phyloP scores from a whole-genome alignment of 2,113 vertebrate genomes.

The Mormyrus iriodes region DNA sequence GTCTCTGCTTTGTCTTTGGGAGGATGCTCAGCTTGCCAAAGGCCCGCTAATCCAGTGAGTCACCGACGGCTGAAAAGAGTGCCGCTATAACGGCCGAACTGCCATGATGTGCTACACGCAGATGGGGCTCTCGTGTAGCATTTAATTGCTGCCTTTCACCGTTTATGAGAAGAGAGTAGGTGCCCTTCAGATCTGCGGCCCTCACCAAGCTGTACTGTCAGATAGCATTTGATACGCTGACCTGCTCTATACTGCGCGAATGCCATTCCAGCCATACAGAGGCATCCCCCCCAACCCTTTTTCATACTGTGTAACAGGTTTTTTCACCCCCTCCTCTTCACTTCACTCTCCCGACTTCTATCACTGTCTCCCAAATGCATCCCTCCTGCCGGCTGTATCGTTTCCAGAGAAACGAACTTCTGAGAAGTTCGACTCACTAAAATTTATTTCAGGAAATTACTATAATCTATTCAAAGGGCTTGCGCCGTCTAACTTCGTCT shows the following conservation, averaged over 20 bases:
- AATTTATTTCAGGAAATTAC: background rate
- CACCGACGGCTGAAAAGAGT: slow-evolving; percentile 19
- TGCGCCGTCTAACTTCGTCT: background rate
- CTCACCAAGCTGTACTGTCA: background rate
- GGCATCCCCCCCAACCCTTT: background rate
- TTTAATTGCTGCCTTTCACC: slow-evolving; percentile 16
- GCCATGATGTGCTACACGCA: background rate
- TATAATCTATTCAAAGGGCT: background rate
- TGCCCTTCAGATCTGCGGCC: background rate
- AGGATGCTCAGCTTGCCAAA: background rate
- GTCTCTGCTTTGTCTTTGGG: background rate
- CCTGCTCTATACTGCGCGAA: background rate
- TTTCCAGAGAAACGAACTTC: background rate
- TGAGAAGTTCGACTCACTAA: background rate
- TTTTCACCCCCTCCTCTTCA: no score
- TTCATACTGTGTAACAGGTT: background rate
- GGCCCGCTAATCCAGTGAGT: slow-evolving; percentile 29
- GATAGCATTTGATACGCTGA: background rate
- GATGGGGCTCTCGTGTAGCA: background rate
- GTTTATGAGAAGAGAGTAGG: background rate
- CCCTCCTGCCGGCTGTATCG: no score
- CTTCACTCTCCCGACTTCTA: background rate
- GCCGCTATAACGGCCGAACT: background rate
- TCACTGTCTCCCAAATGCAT: no score
- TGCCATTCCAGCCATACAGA: background rate